Base-by-base conservation (phyloP, 2,113 vertebrate genomes). In the Steatornis caripensis region DNA sequence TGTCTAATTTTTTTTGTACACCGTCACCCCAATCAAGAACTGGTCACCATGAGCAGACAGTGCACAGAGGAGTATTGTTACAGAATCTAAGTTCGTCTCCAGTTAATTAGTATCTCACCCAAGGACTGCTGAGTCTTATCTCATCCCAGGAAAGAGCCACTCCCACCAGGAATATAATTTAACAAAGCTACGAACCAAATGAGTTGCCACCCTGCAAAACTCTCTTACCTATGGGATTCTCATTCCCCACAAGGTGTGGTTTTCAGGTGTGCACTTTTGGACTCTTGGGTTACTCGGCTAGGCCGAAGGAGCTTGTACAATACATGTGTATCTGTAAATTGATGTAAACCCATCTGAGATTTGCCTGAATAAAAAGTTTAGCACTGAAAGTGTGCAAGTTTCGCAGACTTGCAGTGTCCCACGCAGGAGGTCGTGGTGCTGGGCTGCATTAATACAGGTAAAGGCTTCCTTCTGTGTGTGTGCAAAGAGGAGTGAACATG, bases 241-340 rank as follows among this genome's bases (percentile, higher is more conserved):
- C 21, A 11, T 82, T 66, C 27, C 39, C 36, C 0, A 0, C 0
- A 0, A 70, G 39, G 24, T 66, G 29, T 78, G 54, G 30, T 61
- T 93, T 89, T 95, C 39, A 51, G 75, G 60, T 48, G 48, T 58
- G 21, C 24, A 6, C 29, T 89, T 49, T 15, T 19, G 16, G 51
- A 27, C 64, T 75, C 60, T 71, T 16, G 0, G 43, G 19, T 68
- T 89, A n/a, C 34, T 78, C 70, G 61, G 21, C 20, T 70, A 43
- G 32, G 70, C 27, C 84, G 77, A 91, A 84, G 70, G 34, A 91
- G 12, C 3, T 57, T 58, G 62, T 27, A 37, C 32, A 65, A 53
- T 39, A 71, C 9, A 9, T 12, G 7, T 30, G 2, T 24, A 43
- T 51, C 53, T 69, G 7, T 64, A 71, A 64, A 0, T 7, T 41